phyloP scores from a whole-genome alignment of 2,113 vertebrate genomes.

The Myrmecophaga tridactyla region DNA sequence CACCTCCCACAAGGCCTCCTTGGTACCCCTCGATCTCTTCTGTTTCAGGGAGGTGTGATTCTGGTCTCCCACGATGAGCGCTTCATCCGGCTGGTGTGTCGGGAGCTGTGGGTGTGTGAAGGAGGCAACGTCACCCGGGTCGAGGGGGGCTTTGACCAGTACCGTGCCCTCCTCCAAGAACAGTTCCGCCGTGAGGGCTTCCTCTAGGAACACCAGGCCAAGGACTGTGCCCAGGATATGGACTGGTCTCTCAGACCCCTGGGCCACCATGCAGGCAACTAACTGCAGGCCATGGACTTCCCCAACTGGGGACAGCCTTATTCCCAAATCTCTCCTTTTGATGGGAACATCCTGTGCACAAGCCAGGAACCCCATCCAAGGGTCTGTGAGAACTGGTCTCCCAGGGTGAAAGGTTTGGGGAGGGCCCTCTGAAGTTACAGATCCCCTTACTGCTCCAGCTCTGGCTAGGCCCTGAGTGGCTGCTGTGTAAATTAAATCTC shows the following conservation, averaged over 20 bases:
- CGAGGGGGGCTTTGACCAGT: constrained; percentile 97
- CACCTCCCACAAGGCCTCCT: rapidly evolving
- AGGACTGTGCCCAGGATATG: constrained; percentile 43
- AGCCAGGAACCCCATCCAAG: constrained; percentile 3
- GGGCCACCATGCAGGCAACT: not conserved
- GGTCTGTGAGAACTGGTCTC: constrained; percentile 36
- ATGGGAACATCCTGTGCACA: constrained; percentile 48
- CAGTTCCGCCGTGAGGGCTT: constrained; percentile 97
- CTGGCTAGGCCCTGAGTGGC: constrained; percentile 58
- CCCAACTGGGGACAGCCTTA: constrained; percentile 67
- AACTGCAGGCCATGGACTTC: constrained; percentile 53
- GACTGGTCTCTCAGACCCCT: constrained; percentile 22
- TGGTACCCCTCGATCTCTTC: not conserved
- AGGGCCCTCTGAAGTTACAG: not conserved
- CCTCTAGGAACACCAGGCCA: constrained; percentile 84
- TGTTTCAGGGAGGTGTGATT: constrained; percentile 92
- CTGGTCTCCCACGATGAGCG: constrained; percentile 97
- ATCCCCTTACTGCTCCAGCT: not conserved
- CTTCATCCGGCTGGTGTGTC: constrained; percentile 95
- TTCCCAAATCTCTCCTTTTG: not conserved
- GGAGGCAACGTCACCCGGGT: constrained; percentile 85
- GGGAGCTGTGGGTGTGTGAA: constrained; percentile 97
- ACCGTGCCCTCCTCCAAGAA: constrained; percentile 95
- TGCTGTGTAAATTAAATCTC: constrained; percentile 73
- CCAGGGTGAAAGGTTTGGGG: not conserved